Evolutionary conservation across 1,140 invertebrate species (phyloP).

Genomic region (Glossosoma conforme): DNA sequence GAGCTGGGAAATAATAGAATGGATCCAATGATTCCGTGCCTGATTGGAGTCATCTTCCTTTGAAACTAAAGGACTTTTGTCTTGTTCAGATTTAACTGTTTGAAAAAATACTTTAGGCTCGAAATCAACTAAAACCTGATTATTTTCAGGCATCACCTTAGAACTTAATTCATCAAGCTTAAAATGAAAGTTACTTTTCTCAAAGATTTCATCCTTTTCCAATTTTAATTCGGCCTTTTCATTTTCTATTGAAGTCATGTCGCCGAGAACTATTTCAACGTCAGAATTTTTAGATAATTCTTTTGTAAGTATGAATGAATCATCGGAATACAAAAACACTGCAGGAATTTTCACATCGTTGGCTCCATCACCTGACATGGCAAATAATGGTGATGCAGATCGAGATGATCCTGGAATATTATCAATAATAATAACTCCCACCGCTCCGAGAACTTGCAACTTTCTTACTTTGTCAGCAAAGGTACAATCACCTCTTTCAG

Average conservation of each 20-base stretch:
- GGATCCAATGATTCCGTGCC: slow-evolving; percentile 7
- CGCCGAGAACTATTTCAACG: slow-evolving; percentile 15
- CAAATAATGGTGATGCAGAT: slow-evolving; percentile 77
- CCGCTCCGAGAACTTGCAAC: slow-evolving; percentile 77
- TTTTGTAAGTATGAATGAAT: slow-evolving; percentile 9
- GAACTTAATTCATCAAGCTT: not conserved
- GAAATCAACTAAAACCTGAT: not conserved
- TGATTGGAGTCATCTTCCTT: not conserved
- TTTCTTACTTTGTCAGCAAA: slow-evolving; percentile 91
- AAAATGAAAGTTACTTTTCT: not conserved
- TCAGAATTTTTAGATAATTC: slow-evolving; percentile 17
- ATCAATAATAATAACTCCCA: slow-evolving; percentile 85
- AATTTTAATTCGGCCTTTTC: slow-evolving; percentile 2
- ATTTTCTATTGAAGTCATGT: slow-evolving; percentile 10
- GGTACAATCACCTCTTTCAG: slow-evolving; percentile 88
- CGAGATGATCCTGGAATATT: slow-evolving; percentile 72
- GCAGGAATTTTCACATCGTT: slow-evolving; percentile 87
- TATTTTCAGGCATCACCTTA: not conserved
- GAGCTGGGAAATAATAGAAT: slow-evolving; percentile 12
- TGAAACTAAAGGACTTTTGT: not conserved
- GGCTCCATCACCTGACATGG: slow-evolving; percentile 91
- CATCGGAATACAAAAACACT: slow-evolving; percentile 73
- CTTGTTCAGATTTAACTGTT: not conserved
- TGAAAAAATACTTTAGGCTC: not conserved
- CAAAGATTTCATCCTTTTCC: slow-evolving; percentile 8